These are phyloP conservation scores for Synanthedon vespiformis DNA, from an alignment of 2,888 invertebrate species.

Conservation along the genomic window DNA sequence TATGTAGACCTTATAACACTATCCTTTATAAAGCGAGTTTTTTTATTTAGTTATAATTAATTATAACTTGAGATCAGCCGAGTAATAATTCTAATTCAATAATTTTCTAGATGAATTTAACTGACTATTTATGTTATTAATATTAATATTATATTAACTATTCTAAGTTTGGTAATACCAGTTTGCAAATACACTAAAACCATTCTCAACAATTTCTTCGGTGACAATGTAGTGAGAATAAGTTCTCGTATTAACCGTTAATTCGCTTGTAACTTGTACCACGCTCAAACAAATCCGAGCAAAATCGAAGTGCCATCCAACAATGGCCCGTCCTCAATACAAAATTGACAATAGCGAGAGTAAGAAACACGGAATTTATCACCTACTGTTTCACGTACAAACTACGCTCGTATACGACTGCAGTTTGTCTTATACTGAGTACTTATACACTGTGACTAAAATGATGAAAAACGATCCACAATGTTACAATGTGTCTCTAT, in stretches of 20 bases:
- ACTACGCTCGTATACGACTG: slow-evolving; percentile 16
- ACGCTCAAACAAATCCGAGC: slow-evolving; percentile 46
- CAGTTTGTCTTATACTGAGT: not conserved
- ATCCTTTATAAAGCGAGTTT: too few relatives aligned
- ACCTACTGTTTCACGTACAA: slow-evolving; percentile 49
- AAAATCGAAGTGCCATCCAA: slow-evolving; percentile 60
- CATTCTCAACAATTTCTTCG: too few relatives aligned
- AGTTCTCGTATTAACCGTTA: not conserved
- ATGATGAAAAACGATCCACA: slow-evolving; percentile 31
- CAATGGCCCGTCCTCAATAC: slow-evolving; percentile 63
- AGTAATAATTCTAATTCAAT: too few relatives aligned
- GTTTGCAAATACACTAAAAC: too few relatives aligned
- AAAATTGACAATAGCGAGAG: slow-evolving; percentile 58
- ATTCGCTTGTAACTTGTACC: slow-evolving; percentile 13
- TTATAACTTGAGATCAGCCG: not conserved
- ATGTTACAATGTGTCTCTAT: slow-evolving; percentile 5
- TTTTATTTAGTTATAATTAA: not conserved
- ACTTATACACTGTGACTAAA: slow-evolving; percentile 44
- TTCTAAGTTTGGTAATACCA: too few relatives aligned
- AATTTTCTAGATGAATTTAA: too few relatives aligned
- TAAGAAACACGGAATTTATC: slow-evolving; percentile 55
- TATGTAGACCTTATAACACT: too few relatives aligned
- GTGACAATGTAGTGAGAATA: not conserved
- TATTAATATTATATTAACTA: too few relatives aligned
- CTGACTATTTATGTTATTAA: too few relatives aligned